Conservation (phyloP, 2,113 vertebrate genomes). For the Ascaphus truei region DNA sequence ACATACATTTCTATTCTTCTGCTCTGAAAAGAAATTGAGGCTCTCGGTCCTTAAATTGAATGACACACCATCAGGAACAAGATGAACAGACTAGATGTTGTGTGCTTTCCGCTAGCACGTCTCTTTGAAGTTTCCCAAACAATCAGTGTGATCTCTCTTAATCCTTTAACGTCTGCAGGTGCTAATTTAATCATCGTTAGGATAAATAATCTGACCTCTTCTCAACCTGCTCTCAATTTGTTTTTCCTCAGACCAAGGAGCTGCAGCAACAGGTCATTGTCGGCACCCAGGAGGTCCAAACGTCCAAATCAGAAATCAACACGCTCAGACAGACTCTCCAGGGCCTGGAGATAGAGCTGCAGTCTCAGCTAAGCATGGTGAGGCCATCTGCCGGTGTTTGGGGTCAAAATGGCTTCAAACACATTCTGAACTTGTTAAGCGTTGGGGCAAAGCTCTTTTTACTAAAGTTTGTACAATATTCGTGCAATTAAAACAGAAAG, state of each 20-base stretch:
- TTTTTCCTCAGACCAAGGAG: slow-evolving; percentile 27
- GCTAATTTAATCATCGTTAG: background rate
- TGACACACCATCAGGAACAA: too few species aligned
- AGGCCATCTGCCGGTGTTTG: too few species aligned
- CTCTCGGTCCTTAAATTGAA: too few species aligned
- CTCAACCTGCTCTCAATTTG: background rate
- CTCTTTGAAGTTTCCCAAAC: background rate
- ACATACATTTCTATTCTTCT: too few species aligned
- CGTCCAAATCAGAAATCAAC: slow-evolving; percentile 30
- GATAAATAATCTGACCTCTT: background rate
- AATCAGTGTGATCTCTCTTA: background rate
- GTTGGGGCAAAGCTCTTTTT: too few species aligned
- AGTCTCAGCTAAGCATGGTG: slow-evolving; percentile 40
- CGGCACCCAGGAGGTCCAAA: slow-evolving; percentile 5
- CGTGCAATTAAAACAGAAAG: too few species aligned
- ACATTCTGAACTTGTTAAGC: too few species aligned
- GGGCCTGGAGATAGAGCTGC: slow-evolving; percentile 37
- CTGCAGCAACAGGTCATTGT: slow-evolving; percentile 30
- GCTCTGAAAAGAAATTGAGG: too few species aligned
- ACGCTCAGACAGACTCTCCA: slow-evolving; percentile 36
- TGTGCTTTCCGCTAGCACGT: background rate
- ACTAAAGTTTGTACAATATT: too few species aligned
- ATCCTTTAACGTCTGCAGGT: background rate
- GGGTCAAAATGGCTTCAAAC: too few species aligned
- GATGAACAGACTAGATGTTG: too few species aligned